Base-by-base conservation (phyloP, 2,888 invertebrate genomes). In the Pocota personata region DNA sequence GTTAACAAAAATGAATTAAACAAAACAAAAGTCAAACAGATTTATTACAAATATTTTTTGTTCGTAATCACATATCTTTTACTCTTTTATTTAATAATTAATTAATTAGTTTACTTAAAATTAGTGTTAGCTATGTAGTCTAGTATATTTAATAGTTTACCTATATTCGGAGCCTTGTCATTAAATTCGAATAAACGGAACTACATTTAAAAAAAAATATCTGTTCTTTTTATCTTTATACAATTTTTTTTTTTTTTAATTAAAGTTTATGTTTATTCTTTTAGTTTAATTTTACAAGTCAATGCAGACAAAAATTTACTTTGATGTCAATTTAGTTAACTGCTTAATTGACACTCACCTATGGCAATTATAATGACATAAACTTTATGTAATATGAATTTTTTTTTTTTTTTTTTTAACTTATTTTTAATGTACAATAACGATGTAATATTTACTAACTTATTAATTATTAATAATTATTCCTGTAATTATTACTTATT, bases 1-100 rank as follows among this genome's bases (percentile, higher is more conserved):
- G 21, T 16, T 73, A 46, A 48, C 27, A 58, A 12, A 67, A 67
- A 21, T 6, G 5, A 14, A 52, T 12, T 14, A 19, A 66, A 58
- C 43, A 40, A 37, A 71, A 58, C 16, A 48, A 76, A 83, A 58
- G 32, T 37, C 43, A 50, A 75, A 83, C 73, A 78, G 16, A 67
- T 12, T 71, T 71, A 57, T 80, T 80, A 71, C 69, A 80, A 75
- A 79, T 71, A 58, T 60, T 32, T 30, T 37, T 35, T 16, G 16
- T 67, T 82, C 30, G 40, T 86, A 86, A 86, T 86, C 86, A 86
- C 86, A 86, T 86, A 76, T 86, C 67, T 32, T 77, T 82, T 86
- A 86, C 52, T 72, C 40, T 72, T 80, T 80, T 32, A 84, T 75
- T 64, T 71, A 69, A 76, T 86, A 80, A 64, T 71, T 80, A 50